Conservation (phyloP, 2,113 vertebrate genomes). For the Sigmodon hispidus region DNA sequence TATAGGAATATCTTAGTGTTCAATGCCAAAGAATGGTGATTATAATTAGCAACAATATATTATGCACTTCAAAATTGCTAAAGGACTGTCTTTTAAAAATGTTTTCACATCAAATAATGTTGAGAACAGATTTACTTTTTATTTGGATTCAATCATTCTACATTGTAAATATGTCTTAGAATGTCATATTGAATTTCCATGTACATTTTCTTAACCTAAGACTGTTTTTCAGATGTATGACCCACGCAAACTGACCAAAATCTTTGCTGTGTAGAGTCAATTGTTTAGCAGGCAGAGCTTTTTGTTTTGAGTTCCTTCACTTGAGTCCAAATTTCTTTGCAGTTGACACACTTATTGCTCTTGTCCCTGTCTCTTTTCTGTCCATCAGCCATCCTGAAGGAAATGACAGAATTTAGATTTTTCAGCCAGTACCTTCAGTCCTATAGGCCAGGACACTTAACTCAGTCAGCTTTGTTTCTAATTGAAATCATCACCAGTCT, state of each 20-base stretch:
- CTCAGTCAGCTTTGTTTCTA: slow-evolving; percentile 70
- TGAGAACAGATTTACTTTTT: neutral
- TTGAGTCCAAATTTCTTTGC: slow-evolving; percentile 44
- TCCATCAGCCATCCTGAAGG: slow-evolving; percentile 9
- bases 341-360: slow-evolving; percentile 5
- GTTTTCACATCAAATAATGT: neutral
- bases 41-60: neutral
- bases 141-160: neutral
- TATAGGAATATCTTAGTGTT: neutral
- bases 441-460: slow-evolving; percentile 54
- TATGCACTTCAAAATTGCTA: neutral
- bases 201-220: neutral
- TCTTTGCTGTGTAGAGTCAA: neutral
- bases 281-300: neutral
- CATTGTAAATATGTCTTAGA: neutral
- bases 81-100: neutral
- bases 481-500: slow-evolving; percentile 72
- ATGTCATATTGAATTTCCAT: neutral
- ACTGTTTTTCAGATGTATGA: neutral
- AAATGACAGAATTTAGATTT: slow-evolving; percentile 62
- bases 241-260: neutral
- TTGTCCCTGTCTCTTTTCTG: neutral
- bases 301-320: neutral
- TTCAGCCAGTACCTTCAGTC: slow-evolving; percentile 59
- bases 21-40: neutral